Evolutionary conservation across 2,113 vertebrate genomes (phyloP).

Genomic region (Cynoglossus semilaevis): DNA sequence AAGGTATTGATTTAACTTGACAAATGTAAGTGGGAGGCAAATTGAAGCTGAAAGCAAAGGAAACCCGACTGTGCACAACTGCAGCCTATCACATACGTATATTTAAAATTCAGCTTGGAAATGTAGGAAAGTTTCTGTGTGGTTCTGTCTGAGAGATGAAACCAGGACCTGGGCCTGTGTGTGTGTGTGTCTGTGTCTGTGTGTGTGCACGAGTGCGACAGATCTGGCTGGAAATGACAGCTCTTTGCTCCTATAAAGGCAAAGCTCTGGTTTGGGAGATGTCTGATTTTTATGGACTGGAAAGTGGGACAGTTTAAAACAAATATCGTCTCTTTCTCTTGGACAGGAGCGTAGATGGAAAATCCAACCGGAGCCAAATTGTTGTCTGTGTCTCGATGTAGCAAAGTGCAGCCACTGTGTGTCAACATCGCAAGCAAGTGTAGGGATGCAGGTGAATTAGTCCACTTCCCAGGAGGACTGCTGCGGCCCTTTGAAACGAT

Average conservation of each 20-base stretch:
- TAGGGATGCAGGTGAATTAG: background rate
- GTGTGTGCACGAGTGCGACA: conserved; percentile 12
- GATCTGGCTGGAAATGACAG: conserved; percentile 44
- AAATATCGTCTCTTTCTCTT: conserved; percentile 44
- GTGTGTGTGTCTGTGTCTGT: conserved; percentile 15
- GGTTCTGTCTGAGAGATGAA: conserved; percentile 20
- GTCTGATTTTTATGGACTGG: conserved; percentile 63
- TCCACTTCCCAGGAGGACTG: no score
- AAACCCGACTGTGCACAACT: no score
- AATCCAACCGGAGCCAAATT: conserved; percentile 38
- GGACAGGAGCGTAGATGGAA: conserved; percentile 52
- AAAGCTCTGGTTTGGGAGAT: conserved; percentile 49
- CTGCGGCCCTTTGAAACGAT: no score
- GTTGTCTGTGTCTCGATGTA: conserved; percentile 36
- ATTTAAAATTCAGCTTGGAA: conserved; percentile 31
- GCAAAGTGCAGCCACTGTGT: conserved; percentile 13
- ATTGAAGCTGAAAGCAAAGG: no score
- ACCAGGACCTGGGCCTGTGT: conserved; percentile 16
- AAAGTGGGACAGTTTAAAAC: conserved; percentile 59
- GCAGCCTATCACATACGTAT: background rate
- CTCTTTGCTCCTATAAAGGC: conserved; percentile 50
- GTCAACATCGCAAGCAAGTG: conserved; percentile 15
- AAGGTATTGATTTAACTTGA: no score
- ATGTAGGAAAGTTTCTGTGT: conserved; percentile 3
- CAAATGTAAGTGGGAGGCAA: no score